Evolutionary conservation across 2,888 invertebrate species (phyloP).

Genomic region (Morpho achilles): DNA sequence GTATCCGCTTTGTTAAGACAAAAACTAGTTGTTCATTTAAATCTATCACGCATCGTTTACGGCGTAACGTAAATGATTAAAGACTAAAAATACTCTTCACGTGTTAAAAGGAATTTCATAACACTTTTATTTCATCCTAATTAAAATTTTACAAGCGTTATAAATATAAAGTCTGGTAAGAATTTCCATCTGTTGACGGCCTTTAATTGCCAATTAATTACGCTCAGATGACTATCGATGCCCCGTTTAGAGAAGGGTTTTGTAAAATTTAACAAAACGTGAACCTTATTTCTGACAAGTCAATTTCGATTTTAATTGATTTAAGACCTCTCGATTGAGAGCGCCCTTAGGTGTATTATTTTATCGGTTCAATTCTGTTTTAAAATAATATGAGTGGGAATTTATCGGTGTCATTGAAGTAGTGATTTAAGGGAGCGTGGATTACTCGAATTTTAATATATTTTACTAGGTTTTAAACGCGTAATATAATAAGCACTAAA

Average conservation of each 20-base stretch:
- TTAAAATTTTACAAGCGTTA: no score
- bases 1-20: no score
- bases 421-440: conserved; percentile 50
- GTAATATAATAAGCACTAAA: no score
- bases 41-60: no score
- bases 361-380: conserved; percentile 66
- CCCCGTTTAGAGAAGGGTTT: conserved; percentile 2
- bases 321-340: conserved; percentile 58
- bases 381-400: conserved; percentile 67
- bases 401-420: conserved; percentile 68
- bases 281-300: conserved; percentile 20
- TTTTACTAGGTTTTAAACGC: no score
- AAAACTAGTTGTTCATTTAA: no score
- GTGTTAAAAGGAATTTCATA: no score
- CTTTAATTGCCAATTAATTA: conserved; percentile 6
- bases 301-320: conserved; percentile 49
- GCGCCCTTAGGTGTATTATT: conserved; percentile 53
- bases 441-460: neutral
- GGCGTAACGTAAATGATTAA: no score
- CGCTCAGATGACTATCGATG: neutral
- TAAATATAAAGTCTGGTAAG: no score
- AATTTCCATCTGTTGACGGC: neutral
- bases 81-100: no score
- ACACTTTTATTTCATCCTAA: no score
- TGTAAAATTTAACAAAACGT: conserved; percentile 8